Evolutionary conservation across 1,140 invertebrate genomes (phyloP).

Genomic region (Lepidurus couesii): DNA sequence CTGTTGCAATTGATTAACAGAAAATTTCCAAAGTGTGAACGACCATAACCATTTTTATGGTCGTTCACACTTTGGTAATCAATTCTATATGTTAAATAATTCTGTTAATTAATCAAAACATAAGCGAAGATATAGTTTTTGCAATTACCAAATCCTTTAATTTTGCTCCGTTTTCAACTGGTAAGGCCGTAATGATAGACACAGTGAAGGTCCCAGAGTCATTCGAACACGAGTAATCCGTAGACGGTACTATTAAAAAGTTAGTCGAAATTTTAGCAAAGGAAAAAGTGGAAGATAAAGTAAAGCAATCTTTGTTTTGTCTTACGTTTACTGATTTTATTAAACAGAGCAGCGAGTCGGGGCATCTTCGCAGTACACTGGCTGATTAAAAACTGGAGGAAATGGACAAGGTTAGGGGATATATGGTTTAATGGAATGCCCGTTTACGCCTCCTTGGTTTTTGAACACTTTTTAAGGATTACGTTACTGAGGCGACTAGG

Average conservation of each 20-base stretch:
- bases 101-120: too few relatives aligned
- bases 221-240: background rate
- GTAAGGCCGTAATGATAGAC: background rate
- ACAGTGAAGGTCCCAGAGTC: background rate
- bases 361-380: background rate
- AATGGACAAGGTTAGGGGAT: background rate
- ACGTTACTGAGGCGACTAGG: background rate
- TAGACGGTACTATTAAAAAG: background rate
- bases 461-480: background rate
- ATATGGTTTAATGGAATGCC: background rate
- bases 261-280: background rate
- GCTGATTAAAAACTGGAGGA: background rate
- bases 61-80: too few relatives aligned
- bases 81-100: too few relatives aligned
- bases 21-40: background rate
- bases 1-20: background rate
- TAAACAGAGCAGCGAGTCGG: background rate
- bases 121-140: background rate
- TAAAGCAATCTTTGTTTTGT: too few relatives aligned
- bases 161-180: background rate
- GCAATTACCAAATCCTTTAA: conserved; percentile 1
- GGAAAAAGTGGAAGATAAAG: too few relatives aligned
- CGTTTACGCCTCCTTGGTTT: background rate
- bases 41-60: too few relatives aligned
- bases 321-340: background rate